Percentiles rank a stretch among this genome's conserved stretches.
Evolutionary conservation across 2,797 vertebrate species (phyloP).

Genomic region (Intellagama lesueurii): DNA sequence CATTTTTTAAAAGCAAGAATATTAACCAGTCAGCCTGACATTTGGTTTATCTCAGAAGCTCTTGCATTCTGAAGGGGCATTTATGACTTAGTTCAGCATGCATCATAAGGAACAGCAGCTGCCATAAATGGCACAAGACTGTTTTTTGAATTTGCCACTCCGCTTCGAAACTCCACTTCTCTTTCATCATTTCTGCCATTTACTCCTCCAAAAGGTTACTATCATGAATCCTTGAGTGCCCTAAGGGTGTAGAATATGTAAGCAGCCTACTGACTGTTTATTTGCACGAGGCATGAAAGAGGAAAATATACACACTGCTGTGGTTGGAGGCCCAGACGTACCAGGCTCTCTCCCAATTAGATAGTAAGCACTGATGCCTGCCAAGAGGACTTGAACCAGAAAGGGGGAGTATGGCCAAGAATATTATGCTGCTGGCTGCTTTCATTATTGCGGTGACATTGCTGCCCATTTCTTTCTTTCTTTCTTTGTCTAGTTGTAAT

Average conservation of each 20-base stretch:
- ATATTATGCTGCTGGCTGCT: neutral
- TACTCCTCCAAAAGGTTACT: neutral
- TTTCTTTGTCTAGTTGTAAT: neutral
- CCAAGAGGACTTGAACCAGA: slow-evolving; percentile 22
- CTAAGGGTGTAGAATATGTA: neutral
- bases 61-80: neutral
- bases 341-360: neutral
- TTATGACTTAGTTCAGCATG: neutral
- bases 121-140: neutral
- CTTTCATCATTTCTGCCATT: neutral
- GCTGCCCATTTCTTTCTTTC: neutral
- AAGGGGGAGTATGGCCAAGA: neutral
- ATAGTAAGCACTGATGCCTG: neutral
- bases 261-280: neutral
- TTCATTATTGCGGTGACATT: neutral
- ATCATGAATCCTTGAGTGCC: neutral
- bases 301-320: neutral
- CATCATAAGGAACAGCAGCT: neutral
- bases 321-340: neutral
- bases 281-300: neutral
- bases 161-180: neutral
- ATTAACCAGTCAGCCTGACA: neutral
- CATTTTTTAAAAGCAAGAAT: neutral
- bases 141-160: neutral
- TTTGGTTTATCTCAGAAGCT: slow-evolving; percentile 7